Evolutionary conservation across 1,140 invertebrate genomes (phyloP).

Genomic region (Drosophila watanabei): DNA sequence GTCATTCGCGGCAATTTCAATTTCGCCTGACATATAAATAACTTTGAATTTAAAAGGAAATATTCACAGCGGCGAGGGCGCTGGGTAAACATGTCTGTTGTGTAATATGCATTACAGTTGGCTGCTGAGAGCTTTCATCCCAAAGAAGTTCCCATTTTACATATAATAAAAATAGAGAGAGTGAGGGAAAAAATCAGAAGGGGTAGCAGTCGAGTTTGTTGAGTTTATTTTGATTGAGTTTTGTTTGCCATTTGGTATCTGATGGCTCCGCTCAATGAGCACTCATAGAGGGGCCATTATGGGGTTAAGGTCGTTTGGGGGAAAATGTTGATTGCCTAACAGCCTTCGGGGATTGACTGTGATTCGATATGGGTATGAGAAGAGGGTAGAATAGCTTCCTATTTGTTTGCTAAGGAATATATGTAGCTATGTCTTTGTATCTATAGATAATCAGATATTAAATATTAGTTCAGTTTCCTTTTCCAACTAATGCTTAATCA

Average conservation of each 20-base stretch:
- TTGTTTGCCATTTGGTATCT: slow-evolving; percentile 53
- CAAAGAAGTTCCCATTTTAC: slow-evolving; percentile 38
- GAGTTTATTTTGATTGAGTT: slow-evolving; percentile 61
- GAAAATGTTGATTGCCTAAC: background rate
- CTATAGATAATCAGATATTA: too few relatives aligned
- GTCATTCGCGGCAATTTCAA: slow-evolving; percentile 62
- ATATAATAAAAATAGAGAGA: background rate
- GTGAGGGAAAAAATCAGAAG: background rate
- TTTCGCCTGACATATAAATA: slow-evolving; percentile 73
- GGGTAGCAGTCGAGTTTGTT: slow-evolving; percentile 33
- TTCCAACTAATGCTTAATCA: too few relatives aligned
- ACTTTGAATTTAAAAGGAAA: slow-evolving; percentile 70
- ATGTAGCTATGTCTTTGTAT: background rate
- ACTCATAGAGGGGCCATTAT: slow-evolving; percentile 38
- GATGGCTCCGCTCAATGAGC: slow-evolving; percentile 33
- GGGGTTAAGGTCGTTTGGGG: slow-evolving; percentile 16
- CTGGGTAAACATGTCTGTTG: slow-evolving; percentile 54
- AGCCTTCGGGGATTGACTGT: background rate
- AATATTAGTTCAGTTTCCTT: too few relatives aligned
- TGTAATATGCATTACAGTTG: slow-evolving; percentile 63
- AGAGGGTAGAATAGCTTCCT: background rate
- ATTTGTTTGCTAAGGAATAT: background rate
- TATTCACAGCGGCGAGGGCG: slow-evolving; percentile 42
- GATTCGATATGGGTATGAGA: background rate
- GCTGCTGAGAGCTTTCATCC: slow-evolving; percentile 43